These are phyloP conservation scores for Zoanthus sociatus DNA, from an alignment of 92 coral and sea anemone genomes.

Conservation along the genomic window DNA sequence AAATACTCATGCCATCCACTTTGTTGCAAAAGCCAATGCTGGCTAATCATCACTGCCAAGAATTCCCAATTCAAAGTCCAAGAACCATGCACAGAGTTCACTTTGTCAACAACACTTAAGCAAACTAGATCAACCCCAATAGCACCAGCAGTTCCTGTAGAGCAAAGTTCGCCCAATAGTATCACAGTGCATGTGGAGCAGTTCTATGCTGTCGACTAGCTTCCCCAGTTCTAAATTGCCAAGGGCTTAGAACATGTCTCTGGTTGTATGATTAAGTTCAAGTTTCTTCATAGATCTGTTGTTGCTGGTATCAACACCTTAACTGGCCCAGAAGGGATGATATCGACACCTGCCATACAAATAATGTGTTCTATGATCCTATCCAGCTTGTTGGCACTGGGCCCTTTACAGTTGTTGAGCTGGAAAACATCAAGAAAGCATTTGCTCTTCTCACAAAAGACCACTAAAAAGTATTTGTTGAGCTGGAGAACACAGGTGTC, in stretches of 20 bases:
- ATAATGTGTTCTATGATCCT: conserved; percentile 18
- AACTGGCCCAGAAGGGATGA: conserved; percentile 1
- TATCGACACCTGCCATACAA: conserved; percentile 2
- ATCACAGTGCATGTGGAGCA: conserved; percentile 5
- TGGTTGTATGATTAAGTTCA: not conserved
- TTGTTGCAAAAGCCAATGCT: conserved; percentile 4
- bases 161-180: not conserved
- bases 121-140: not conserved
- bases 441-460: conserved; percentile 14
- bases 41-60: not conserved
- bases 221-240: conserved; percentile 4
- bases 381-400: not conserved
- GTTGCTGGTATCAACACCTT: not conserved
- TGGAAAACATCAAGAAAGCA: conserved; percentile 14
- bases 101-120: not conserved
- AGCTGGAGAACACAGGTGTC: conserved; percentile 17
- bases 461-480: conserved; percentile 14
- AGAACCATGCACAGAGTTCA: conserved; percentile 36
- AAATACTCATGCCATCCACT: conserved; percentile 19
- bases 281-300: not conserved
- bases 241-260: not conserved
- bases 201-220: not conserved
- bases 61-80: not conserved
- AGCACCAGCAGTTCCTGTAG: conserved; percentile 6
- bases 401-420: conserved; percentile 14